phyloP scores from a whole-genome alignment of 2,888 invertebrate species.

The Synanthedon formicaeformis region DNA sequence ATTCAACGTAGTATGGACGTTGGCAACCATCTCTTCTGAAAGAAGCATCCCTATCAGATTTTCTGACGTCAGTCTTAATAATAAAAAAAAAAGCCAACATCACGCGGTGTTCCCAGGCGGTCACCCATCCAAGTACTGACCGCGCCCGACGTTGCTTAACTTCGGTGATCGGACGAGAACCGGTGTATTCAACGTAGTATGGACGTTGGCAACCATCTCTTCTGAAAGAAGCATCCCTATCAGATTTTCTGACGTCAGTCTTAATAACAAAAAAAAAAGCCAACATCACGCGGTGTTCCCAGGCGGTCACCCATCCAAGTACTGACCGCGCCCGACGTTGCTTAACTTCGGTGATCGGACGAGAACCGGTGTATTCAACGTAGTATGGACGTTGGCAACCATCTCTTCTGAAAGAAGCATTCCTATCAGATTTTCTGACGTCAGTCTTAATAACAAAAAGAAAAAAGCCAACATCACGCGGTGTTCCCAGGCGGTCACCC shows the following conservation, averaged over 20 bases:
- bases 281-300: slow-evolving; percentile 18
- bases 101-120: slow-evolving; percentile 20
- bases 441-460: too few species aligned
- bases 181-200: slow-evolving; percentile 32
- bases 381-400: slow-evolving; percentile 27
- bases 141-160: slow-evolving; percentile 41
- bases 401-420: too few species aligned
- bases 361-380: slow-evolving; percentile 42
- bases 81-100: slow-evolving; percentile 15
- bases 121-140: slow-evolving; percentile 12
- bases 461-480: slow-evolving; percentile 16
- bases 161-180: slow-evolving; percentile 46
- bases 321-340: slow-evolving; percentile 31
- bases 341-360: slow-evolving; percentile 46
- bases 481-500: slow-evolving; percentile 21
- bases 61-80: too few species aligned
- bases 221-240: too few species aligned
- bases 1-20: slow-evolving; percentile 21
- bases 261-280: too few species aligned
- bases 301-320: slow-evolving; percentile 15
- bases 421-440: too few species aligned
- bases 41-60: too few species aligned
- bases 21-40: too few species aligned
- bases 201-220: too few species aligned
- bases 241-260: too few species aligned